Percentiles rank a stretch among this genome's conserved stretches.
phyloP scores from a whole-genome alignment of 2,797 vertebrate genomes.

The Dromococcyx pavoninus region DNA sequence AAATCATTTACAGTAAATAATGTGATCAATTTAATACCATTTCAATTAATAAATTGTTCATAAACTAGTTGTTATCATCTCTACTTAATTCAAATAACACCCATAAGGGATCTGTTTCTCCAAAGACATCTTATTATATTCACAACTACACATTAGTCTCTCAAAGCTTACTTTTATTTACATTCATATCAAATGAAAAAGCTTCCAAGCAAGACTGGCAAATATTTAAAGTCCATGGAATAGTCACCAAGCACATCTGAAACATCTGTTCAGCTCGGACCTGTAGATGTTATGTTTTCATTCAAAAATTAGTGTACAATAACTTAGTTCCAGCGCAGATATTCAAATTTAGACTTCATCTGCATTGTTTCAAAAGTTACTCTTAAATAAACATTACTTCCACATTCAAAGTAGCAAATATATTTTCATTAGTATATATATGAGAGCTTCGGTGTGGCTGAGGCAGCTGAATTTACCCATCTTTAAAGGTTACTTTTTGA shows the following conservation, averaged over 20 bases:
- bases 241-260: background rate
- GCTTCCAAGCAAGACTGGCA: background rate
- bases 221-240: background rate
- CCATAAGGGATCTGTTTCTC: background rate
- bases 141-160: background rate
- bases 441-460: background rate
- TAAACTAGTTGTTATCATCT: background rate
- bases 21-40: background rate
- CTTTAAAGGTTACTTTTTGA: background rate
- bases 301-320: background rate
- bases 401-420: background rate
- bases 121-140: background rate
- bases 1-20: background rate
- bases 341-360: background rate
- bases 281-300: background rate
- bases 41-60: background rate
- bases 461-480: background rate
- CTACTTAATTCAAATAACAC: background rate
- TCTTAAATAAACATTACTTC: background rate
- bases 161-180: background rate
- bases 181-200: background rate
- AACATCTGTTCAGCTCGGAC: background rate
- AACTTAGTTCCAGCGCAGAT: background rate
- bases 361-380: background rate
- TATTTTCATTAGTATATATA: background rate